Percentiles rank a stretch among this genome's conserved stretches.
Conservation (phyloP, 2,113 vertebrate species). For the Meleagris gallopavo region DNA sequence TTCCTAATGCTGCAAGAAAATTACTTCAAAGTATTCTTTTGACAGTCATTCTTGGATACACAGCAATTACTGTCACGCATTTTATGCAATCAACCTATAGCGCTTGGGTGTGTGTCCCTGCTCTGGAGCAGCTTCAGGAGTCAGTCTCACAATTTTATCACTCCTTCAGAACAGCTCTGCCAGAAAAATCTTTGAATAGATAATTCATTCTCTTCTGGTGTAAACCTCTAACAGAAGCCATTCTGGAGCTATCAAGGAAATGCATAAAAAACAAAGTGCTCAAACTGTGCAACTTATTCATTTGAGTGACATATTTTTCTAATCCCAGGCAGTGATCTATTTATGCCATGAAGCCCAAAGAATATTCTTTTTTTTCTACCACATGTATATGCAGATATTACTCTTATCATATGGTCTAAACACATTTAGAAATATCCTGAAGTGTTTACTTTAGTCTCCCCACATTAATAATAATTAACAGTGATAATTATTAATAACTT, state of each 20-base stretch:
- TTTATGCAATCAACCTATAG: conserved; percentile 23
- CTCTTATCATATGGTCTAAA: background rate
- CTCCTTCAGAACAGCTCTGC: background rate
- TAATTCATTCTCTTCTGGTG: background rate
- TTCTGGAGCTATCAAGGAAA: background rate
- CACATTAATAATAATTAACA: background rate
- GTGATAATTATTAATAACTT: background rate
- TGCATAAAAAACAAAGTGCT: background rate
- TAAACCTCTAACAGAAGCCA: background rate
- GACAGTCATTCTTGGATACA: conserved; percentile 43
- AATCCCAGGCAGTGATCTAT: background rate
- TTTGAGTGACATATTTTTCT: background rate
- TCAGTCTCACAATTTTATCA: background rate
- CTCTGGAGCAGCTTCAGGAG: background rate
- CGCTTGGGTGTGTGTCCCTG: background rate
- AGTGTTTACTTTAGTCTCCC: background rate
- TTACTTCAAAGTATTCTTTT: conserved; percentile 62
- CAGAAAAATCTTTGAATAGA: background rate
- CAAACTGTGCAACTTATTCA: background rate
- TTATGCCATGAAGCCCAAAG: background rate
- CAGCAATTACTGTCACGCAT: conserved; percentile 55
- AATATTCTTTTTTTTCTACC: background rate
- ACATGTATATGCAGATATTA: background rate
- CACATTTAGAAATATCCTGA: background rate
- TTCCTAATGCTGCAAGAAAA: conserved; percentile 66